Conservation (phyloP, 2,113 vertebrate genomes). For the Megaceryle torquata region DNA sequence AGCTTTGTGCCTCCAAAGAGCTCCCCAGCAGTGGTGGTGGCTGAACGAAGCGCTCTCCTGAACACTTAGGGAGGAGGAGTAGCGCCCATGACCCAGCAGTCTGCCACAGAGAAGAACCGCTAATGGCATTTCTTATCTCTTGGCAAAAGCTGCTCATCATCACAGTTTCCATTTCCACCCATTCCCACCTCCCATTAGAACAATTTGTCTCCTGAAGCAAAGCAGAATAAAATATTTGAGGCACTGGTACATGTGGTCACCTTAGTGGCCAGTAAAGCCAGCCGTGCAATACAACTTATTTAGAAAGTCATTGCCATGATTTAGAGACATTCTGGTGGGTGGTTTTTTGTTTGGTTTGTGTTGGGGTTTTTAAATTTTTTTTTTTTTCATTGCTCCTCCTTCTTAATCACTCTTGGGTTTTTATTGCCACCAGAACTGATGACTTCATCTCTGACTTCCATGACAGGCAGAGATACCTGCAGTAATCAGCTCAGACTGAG, state of each 20-base stretch:
- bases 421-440: not conserved
- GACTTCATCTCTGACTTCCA: not conserved
- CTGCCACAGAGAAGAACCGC: not conserved
- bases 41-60: not conserved
- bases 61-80: not conserved
- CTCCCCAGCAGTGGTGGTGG: not conserved
- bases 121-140: slow-evolving; percentile 32
- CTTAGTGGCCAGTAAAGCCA: not conserved
- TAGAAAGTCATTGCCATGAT: not conserved
- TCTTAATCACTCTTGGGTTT: not conserved
- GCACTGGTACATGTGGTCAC: accelerated
- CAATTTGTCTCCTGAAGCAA: not conserved
- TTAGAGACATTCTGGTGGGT: not conserved
- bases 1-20: not conserved
- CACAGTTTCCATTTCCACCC: not conserved
- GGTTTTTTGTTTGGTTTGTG: no score
- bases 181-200: not conserved
- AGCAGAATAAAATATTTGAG: not conserved
- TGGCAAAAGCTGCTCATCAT: slow-evolving; percentile 16
- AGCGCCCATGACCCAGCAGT: not conserved
- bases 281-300: not conserved
- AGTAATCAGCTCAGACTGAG: not conserved
- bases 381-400: not conserved
- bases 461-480: not conserved
- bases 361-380: no score